A percentile compares a stretch with the other conserved stretches of the same genome.
Evolutionary conservation across 2,113 vertebrate genomes (phyloP).

Genomic region (Bos javanicus): DNA sequence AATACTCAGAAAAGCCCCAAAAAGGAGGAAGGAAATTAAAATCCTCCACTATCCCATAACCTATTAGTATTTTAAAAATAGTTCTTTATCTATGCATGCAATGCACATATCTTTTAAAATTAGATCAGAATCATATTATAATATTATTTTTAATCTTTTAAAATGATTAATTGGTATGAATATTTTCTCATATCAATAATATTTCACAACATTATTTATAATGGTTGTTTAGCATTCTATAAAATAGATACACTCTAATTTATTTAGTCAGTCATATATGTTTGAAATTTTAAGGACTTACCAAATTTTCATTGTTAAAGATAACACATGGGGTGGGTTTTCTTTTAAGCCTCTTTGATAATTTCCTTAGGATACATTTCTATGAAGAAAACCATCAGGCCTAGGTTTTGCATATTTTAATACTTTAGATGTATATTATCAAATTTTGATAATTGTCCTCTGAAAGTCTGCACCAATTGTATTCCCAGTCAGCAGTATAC

Average conservation of each 20-base stretch:
- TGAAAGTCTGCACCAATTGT: neutral
- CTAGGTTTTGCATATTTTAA: neutral
- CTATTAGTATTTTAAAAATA: neutral
- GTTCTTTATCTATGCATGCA: neutral
- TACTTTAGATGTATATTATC: neutral
- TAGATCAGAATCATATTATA: neutral
- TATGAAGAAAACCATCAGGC: neutral
- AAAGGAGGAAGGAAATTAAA: neutral
- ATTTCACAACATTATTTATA: neutral
- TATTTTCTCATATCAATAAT: neutral
- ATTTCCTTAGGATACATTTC: neutral
- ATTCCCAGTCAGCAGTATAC: neutral
- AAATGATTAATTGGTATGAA: neutral
- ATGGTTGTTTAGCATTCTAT: neutral
- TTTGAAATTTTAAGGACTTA: neutral
- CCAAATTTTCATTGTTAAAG: neutral
- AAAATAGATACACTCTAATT: neutral
- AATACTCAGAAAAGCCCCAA: neutral
- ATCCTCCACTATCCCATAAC: neutral
- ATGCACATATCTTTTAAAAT: neutral
- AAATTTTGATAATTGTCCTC: neutral
- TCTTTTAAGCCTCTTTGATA: neutral
- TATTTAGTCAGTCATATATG: neutral
- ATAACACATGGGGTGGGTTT: neutral
- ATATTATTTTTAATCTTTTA: neutral